Percentiles rank a stretch among this genome's conserved stretches.
These are phyloP conservation scores for Ips typographus DNA, from an alignment of 1,140 invertebrate species.

Conservation along the genomic window DNA sequence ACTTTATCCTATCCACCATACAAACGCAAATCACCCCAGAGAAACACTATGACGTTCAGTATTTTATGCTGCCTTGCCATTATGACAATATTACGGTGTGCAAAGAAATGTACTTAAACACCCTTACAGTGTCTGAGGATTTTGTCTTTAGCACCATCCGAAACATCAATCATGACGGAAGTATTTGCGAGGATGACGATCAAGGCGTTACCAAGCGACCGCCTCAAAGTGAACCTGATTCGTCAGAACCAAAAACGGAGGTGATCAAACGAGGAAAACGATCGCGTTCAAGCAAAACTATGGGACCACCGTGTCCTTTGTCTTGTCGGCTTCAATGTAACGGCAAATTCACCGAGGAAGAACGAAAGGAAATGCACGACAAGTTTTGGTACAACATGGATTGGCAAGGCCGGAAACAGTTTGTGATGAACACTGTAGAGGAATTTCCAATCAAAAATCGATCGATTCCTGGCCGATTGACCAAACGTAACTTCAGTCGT, in stretches of 20 bases:
- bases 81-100: conserved; percentile 25
- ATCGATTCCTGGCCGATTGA: conserved; percentile 15
- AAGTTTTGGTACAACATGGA: conserved; percentile 27
- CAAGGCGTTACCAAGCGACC: neutral
- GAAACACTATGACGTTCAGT: conserved; percentile 17
- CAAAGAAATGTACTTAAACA: conserved; percentile 29
- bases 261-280: conserved; percentile 10
- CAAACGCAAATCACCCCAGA: conserved; percentile 16
- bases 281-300: conserved; percentile 22
- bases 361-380: conserved; percentile 15
- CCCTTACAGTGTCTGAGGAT: conserved; percentile 17
- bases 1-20: conserved; percentile 27
- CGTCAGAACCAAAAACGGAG: conserved; percentile 17
- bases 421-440: conserved; percentile 27
- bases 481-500: conserved; percentile 22
- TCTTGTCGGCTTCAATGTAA: conserved; percentile 22
- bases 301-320: conserved; percentile 23
- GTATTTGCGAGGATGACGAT: conserved; percentile 24
- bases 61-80: conserved; percentile 25
- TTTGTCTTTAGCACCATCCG: conserved; percentile 15
- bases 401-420: conserved; percentile 26
- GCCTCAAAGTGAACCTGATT: neutral
- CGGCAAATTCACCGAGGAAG: conserved; percentile 18
- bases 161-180: conserved; percentile 24
- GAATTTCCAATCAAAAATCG: conserved; percentile 30